Evolutionary conservation across 2,113 vertebrate species (phyloP), one percentile per base, ranked within the genome.

Genomic region (Corythoichthys intestinalis): DNA sequence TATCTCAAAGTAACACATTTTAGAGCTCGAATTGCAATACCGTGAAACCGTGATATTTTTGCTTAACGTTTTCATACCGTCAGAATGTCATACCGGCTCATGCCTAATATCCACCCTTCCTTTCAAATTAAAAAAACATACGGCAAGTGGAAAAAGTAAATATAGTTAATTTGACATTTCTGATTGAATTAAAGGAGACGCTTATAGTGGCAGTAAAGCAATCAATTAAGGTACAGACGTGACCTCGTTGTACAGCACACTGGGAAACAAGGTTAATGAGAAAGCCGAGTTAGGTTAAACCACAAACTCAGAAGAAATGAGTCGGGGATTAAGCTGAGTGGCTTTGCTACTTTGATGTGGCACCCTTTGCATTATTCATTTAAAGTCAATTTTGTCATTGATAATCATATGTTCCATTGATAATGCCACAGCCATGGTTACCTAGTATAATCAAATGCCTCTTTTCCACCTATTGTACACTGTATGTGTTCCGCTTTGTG

Each of bases 291-390:
- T 17, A 65, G 34, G 63, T 65, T 65, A 44, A 62, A 44, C 39
- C n/a, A 44, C 17, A 62, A 20, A n/a, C 39, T 41, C 39, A 20
- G 9, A 44, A 62, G 39, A 44, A n/a, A 9, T 11, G 39, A 46
- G 15, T 44, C 59, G 10, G n/a, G 39, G 17, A 44, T 62, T 20
- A 44, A 39, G 4, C 39, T 62, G 39, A 62, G 3, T 44, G 39
- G 17, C 17, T 62, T 44, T 44, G 39, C 59, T 62, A 28, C 39
- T 44, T 61, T 4, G 7, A n/a, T 61, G 34, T 8, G 11, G 41
- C 6, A 44, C 8, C 38, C 59, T 44, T 61, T 41, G 41, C 38
- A 61, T 61, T 61, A 61, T 61, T 61, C 15, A 61, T 62, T 62
- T 20, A 15, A 59, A 14, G 59, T 62, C 38, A 44, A 2, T 44